Percentiles rank a stretch among this genome's conserved stretches.
phyloP scores from a whole-genome alignment of 2,113 vertebrate species.

The Aptenodytes patagonicus region DNA sequence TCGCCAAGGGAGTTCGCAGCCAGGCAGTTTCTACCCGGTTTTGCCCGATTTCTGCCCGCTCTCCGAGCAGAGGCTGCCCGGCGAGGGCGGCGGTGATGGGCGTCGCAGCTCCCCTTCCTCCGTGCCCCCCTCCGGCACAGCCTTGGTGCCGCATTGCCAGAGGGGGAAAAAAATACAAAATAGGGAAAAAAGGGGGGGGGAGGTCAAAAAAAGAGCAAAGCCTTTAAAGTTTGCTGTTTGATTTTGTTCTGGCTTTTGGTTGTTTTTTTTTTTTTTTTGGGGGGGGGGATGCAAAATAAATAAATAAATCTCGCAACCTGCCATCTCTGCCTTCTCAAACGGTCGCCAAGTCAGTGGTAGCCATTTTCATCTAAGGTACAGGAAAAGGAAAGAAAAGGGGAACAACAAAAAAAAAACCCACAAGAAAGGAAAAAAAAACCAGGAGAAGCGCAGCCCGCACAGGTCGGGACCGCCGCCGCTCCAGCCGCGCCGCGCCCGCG shows the following conservation, averaged over 20 bases:
- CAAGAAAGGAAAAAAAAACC: background rate
- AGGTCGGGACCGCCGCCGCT: background rate
- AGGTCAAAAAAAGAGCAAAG: background rate
- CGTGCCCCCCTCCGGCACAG: background rate
- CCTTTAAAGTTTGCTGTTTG: slow-evolving; percentile 3
- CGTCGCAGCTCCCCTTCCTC: background rate
- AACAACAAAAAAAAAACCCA: background rate
- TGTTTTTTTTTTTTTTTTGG: background rate
- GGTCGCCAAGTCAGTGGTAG: slow-evolving; percentile 12
- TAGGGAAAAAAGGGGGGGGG: background rate
- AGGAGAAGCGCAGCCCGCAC: background rate
- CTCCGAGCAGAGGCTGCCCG: background rate
- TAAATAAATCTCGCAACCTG: slow-evolving; percentile 8
- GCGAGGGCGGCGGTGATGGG: background rate
- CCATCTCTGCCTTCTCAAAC: background rate
- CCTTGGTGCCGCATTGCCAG: background rate
- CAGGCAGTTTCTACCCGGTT: background rate
- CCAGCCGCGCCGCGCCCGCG: background rate
- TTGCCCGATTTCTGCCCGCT: background rate
- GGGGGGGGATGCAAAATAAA: background rate
- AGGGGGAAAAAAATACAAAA: background rate
- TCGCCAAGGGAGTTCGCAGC: background rate
- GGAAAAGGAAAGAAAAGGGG: background rate
- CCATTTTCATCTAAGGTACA: slow-evolving; percentile 44
- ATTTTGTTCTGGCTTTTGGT: background rate